phyloP scores from a whole-genome alignment of 2,888 invertebrate species.

The Vanessa cardui region DNA sequence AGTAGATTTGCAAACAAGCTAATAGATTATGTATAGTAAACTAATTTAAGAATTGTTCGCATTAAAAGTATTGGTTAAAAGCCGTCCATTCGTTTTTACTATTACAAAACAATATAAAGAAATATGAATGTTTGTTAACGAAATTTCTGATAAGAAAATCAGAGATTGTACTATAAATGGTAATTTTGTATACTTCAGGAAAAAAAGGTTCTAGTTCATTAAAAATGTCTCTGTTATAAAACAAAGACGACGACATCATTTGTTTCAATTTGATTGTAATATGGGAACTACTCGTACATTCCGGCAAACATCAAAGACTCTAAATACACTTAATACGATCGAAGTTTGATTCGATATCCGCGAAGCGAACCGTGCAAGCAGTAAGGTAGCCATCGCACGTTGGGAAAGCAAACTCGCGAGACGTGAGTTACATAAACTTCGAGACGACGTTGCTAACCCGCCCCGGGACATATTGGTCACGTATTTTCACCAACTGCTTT shows the following conservation, averaged over 20 bases:
- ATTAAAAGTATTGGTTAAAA: no score
- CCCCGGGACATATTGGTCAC: conserved; percentile 76
- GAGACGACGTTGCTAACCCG: conserved; percentile 55
- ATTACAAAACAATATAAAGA: no score
- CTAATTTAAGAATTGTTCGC: no score
- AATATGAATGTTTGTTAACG: no score
- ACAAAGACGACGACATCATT: background rate
- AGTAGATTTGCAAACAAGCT: no score
- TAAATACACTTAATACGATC: conserved; percentile 44
- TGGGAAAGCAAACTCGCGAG: conserved; percentile 72
- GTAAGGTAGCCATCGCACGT: conserved; percentile 69
- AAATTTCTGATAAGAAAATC: no score
- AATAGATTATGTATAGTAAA: no score
- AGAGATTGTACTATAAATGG: no score
- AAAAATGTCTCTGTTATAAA: no score
- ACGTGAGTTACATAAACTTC: conserved; percentile 74
- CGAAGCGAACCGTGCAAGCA: conserved; percentile 55
- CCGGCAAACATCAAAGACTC: background rate
- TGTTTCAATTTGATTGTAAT: background rate
- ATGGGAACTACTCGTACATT: background rate
- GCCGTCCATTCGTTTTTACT: no score
- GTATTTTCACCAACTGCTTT: conserved; percentile 58
- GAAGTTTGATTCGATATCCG: conserved; percentile 68
- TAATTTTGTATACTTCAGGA: no score
- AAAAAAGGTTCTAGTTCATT: no score